phyloP scores from a whole-genome alignment of 2,113 vertebrate species.

The Oreochromis aureus region DNA sequence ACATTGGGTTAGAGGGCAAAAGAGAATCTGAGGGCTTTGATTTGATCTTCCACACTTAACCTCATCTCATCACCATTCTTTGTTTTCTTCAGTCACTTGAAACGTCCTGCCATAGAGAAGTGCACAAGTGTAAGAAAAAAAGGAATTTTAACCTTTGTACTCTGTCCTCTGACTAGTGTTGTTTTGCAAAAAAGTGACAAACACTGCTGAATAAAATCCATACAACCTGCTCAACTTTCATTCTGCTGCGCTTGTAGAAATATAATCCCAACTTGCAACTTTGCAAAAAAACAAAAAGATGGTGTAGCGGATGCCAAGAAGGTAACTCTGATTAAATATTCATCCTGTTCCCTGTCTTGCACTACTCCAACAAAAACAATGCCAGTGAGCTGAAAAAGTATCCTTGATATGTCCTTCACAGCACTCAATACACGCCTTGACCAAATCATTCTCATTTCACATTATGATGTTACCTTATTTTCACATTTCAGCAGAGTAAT shows the following conservation, averaged over 20 bases:
- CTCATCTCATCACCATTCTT: neutral
- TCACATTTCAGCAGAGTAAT: neutral
- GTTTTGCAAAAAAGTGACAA: neutral
- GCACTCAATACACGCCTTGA: neutral
- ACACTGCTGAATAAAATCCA: neutral
- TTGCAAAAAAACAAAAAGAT: neutral
- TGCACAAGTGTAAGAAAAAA: neutral
- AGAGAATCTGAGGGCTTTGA: neutral
- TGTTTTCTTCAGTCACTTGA: neutral
- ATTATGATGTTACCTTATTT: neutral
- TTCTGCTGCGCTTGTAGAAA: slow-evolving; percentile 28
- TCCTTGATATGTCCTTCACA: slow-evolving; percentile 25
- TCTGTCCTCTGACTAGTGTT: neutral
- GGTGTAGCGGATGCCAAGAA: slow-evolving; percentile 20
- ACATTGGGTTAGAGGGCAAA: neutral
- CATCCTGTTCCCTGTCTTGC: slow-evolving; percentile 34
- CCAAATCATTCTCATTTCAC: neutral
- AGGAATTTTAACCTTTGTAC: neutral
- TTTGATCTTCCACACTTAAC: neutral
- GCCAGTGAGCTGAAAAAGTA: slow-evolving; percentile 3
- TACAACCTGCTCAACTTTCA: neutral
- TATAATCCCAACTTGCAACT: slow-evolving; percentile 23
- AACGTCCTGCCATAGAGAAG: neutral
- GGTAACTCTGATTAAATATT: slow-evolving; percentile 57
- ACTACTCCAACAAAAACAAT: slow-evolving; percentile 30